Percentiles rank a stretch among this genome's conserved stretches.
Conservation (phyloP, 53 echinoderm and acorn worm genomes). For the Hippasteria phrygiana region DNA sequence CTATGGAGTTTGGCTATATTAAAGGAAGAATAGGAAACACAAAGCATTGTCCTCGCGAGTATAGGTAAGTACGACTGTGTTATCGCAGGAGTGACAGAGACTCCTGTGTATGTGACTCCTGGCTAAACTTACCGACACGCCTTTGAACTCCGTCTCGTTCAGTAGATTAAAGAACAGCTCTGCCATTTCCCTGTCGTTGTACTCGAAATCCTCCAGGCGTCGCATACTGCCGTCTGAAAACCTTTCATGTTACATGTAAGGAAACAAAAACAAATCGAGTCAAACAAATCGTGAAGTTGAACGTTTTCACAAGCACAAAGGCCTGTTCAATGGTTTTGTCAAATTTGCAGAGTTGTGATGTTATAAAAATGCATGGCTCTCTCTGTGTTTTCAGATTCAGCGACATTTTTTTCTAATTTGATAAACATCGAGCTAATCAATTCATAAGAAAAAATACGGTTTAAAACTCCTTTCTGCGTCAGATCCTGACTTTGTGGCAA, state of each 20-base stretch:
- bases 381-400: neutral
- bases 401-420: neutral
- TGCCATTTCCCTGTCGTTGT: constrained; percentile 63
- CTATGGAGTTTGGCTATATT: too few species aligned
- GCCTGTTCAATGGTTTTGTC: neutral
- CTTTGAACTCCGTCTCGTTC: constrained; percentile 54
- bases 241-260: neutral
- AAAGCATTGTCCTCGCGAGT: too few species aligned
- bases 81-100: too few species aligned
- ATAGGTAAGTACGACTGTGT: too few species aligned
- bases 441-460: neutral
- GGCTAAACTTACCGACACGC: constrained; percentile 59
- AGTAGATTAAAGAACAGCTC: constrained; percentile 58
- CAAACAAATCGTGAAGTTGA: neutral
- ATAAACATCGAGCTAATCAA: neutral
- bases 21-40: too few species aligned
- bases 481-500: neutral
- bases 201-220: constrained; percentile 64
- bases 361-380: neutral
- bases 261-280: neutral
- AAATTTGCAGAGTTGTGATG: neutral
- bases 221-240: constrained; percentile 51
- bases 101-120: too few species aligned
- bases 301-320: neutral
- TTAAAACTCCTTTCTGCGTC: neutral